Conservation (phyloP, 2,888 invertebrate genomes). For the Catotricha subobsoleta region DNA sequence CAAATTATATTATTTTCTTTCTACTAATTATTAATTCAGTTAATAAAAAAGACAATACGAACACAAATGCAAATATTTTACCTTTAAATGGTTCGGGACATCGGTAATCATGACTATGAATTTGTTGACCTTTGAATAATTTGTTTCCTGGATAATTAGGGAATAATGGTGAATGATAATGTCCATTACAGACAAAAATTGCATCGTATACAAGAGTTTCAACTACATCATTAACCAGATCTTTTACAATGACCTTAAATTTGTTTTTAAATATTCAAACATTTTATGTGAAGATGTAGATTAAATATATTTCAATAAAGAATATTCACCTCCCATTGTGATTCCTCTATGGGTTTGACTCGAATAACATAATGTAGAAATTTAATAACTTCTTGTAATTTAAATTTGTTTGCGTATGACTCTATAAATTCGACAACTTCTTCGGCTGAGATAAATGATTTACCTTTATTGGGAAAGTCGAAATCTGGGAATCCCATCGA, state of each 20-base stretch:
- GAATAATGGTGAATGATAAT: conserved; percentile 59
- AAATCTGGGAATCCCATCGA: conserved; percentile 83
- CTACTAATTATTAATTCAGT: no score
- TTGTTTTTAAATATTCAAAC: background rate
- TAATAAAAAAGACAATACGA: no score
- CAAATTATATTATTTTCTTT: no score
- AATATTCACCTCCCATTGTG: conserved; percentile 42
- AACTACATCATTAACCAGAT: conserved; percentile 15
- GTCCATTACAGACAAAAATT: conserved; percentile 70
- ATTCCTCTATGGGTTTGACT: conserved; percentile 32
- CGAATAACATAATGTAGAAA: conserved; percentile 38
- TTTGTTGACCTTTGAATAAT: conserved; percentile 35
- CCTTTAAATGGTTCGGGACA: conserved; percentile 46
- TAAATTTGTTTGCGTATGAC: conserved; percentile 48
- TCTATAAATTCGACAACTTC: conserved; percentile 57
- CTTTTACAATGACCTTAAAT: conserved; percentile 19
- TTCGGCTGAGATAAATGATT: conserved; percentile 54
- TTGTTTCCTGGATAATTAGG: conserved; percentile 51
- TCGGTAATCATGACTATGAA: conserved; percentile 79
- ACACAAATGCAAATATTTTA: conserved; percentile 23
- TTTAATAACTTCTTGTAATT: conserved; percentile 44
- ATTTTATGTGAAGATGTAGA: background rate
- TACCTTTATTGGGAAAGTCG: conserved; percentile 49
- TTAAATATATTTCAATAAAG: conserved; percentile 10
- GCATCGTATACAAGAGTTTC: conserved; percentile 50